Percentiles rank a stretch among this genome's conserved stretches.
Conservation (phyloP, 2,113 vertebrate species). For the Oxyruncus cristatus region DNA sequence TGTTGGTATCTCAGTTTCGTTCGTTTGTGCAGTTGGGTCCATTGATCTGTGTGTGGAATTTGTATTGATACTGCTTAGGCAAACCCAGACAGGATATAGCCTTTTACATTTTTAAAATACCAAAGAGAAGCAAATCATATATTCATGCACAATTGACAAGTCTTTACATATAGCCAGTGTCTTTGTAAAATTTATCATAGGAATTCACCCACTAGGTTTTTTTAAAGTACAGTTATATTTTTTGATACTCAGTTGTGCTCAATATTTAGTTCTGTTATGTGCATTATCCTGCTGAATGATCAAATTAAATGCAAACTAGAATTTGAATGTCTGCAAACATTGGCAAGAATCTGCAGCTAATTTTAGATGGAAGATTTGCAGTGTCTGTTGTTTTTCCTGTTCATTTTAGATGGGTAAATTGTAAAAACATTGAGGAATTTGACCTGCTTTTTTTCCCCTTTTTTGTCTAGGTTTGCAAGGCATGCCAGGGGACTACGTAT, state of each 20-base stretch:
- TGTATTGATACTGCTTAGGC: slow-evolving; percentile 42
- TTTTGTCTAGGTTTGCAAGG: slow-evolving; percentile 91
- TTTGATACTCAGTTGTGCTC: slow-evolving; percentile 79
- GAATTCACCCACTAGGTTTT: slow-evolving; percentile 73
- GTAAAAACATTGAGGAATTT: slow-evolving; percentile 74
- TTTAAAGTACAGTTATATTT: slow-evolving; percentile 79
- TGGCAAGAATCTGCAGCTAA: slow-evolving; percentile 84
- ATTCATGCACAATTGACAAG: slow-evolving; percentile 74
- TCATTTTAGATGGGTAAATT: slow-evolving; percentile 77
- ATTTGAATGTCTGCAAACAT: slow-evolving; percentile 85
- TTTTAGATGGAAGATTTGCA: slow-evolving; percentile 84
- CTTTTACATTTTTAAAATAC: slow-evolving; percentile 69
- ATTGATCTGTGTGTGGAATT: slow-evolving; percentile 51
- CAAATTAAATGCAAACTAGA: slow-evolving; percentile 85
- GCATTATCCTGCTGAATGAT: slow-evolving; percentile 83
- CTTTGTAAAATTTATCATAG: slow-evolving; percentile 74
- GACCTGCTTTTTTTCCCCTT: slow-evolving; percentile 72
- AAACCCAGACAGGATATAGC: slow-evolving; percentile 42
- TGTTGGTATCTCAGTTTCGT: slow-evolving; percentile 54
- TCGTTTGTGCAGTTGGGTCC: slow-evolving; percentile 52
- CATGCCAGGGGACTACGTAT: slow-evolving; percentile 94
- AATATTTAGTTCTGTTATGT: slow-evolving; percentile 85
- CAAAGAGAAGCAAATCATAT: slow-evolving; percentile 63
- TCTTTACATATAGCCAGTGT: slow-evolving; percentile 64
- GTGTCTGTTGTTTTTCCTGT: slow-evolving; percentile 81